Conservation (phyloP, 2,113 vertebrate species). For the Tetrax tetrax region DNA sequence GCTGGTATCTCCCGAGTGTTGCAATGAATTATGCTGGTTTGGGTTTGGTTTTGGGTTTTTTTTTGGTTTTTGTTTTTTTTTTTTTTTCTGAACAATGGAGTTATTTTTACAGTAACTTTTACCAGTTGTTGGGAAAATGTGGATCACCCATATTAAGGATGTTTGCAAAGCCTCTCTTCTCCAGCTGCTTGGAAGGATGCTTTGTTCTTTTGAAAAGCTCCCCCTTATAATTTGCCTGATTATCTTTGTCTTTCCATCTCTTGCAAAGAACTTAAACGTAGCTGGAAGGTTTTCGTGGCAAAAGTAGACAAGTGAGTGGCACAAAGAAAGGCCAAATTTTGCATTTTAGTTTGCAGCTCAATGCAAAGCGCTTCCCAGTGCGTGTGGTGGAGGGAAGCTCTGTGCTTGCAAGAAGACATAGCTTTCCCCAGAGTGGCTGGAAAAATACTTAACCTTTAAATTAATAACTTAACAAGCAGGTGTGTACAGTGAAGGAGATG, state of each 20-base stretch:
- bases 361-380: not conserved
- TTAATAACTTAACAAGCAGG: not conserved
- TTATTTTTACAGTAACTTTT: not conserved
- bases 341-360: not conserved
- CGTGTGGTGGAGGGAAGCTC: not conserved
- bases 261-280: not conserved
- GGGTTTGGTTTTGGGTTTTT: too few relatives aligned
- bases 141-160: not conserved
- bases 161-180: not conserved
- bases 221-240: not conserved
- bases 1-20: rapidly evolving
- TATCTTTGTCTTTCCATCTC: not conserved
- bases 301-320: not conserved
- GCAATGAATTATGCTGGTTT: not conserved
- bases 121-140: not conserved
- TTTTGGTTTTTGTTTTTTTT: too few relatives aligned
- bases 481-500: not conserved
- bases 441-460: not conserved
- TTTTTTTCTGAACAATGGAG: not conserved
- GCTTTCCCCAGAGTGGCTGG: not conserved
- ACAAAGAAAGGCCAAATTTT: not conserved
- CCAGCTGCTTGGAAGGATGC: not conserved
- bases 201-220: not conserved
- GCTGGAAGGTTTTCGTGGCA: not conserved
- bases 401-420: not conserved